Base-by-base conservation (phyloP, 2,113 vertebrate genomes). In the Actenoides lindsayi region DNA sequence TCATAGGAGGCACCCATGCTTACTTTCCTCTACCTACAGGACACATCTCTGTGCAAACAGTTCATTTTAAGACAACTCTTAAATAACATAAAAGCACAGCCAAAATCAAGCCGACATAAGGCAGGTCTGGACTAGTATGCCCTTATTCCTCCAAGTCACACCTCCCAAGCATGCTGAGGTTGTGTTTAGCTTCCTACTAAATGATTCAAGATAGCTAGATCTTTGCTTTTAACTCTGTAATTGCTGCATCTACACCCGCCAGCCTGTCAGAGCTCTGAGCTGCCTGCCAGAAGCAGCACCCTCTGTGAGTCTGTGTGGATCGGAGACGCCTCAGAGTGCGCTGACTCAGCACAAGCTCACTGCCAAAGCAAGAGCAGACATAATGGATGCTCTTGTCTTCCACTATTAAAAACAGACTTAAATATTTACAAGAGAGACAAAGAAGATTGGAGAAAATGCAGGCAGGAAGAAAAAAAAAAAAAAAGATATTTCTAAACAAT, bases 1-100 rank as follows among this genome's bases (percentile, higher is more conserved):
- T 56, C 46, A 41, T 0, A 23, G 20, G 33, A 68, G 37, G 27
- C 9, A 68, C 25, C 68, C 1, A 0, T 10, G 21, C 35, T 70
- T 37, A 19, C 57, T 77, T 67, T 39, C 51, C 41, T 62, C 60
- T 81, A 24, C 50, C 20, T 25, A n/a, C 0, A 1, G 54, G 64
- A 56, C 18, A 5, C 37, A 15, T 3, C 76, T 44, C 42, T 48
- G 21, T 2, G 10, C 53, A 56, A 79, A 51, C 24, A 33, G n/a
- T 4, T 16, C n/a, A 33, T 41, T 54, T 80, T 33, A 53, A 87
- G 42, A 60, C 57, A 56, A 71, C 39, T 46, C 50, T 48, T 25
- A 28, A 59, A 35, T 3, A 20, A 37, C 27, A 20, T 6, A 69
- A 37, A 56, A 65, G 25, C 0, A 1, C 42, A 67, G 63, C 16